Conservation (phyloP, 2,113 vertebrate species). For the Asarcornis scutulata region DNA sequence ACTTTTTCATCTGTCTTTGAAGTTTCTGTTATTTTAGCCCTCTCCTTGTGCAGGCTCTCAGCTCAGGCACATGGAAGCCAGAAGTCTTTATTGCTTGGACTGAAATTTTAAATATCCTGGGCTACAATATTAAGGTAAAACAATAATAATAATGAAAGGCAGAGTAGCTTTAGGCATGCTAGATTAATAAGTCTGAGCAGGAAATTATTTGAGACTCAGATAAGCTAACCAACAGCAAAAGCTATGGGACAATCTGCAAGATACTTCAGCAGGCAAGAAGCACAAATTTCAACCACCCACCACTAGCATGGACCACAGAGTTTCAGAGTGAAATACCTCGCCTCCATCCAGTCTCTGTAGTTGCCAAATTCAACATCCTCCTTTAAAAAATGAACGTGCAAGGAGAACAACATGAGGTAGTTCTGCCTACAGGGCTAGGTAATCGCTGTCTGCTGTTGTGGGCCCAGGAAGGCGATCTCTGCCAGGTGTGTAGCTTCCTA, state of each 20-base stretch:
- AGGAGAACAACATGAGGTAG: not conserved
- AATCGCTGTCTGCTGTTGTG: not conserved
- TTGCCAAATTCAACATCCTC: not conserved
- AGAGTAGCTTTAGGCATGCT: not conserved
- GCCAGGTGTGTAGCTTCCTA: accelerated
- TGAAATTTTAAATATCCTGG: not conserved
- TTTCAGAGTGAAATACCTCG: not conserved
- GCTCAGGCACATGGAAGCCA: not conserved
- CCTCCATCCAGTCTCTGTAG: not conserved
- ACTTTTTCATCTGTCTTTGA: not conserved
- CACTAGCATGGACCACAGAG: not conserved
- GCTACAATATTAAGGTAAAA: not conserved
- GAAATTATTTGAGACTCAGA: not conserved
- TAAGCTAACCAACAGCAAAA: not conserved
- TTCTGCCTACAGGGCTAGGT: not conserved
- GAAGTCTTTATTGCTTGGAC: not conserved
- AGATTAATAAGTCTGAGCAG: not conserved
- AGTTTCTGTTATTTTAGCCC: not conserved
- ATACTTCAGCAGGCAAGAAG: not conserved
- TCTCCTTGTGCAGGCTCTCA: not conserved
- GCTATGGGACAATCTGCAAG: not conserved
- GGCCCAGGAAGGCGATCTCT: not conserved
- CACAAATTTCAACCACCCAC: not conserved
- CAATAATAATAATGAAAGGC: not conserved
- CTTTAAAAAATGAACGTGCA: not conserved